Conservation (phyloP, 2,113 vertebrate species). For the Rhinopomastus cyanomelas region DNA sequence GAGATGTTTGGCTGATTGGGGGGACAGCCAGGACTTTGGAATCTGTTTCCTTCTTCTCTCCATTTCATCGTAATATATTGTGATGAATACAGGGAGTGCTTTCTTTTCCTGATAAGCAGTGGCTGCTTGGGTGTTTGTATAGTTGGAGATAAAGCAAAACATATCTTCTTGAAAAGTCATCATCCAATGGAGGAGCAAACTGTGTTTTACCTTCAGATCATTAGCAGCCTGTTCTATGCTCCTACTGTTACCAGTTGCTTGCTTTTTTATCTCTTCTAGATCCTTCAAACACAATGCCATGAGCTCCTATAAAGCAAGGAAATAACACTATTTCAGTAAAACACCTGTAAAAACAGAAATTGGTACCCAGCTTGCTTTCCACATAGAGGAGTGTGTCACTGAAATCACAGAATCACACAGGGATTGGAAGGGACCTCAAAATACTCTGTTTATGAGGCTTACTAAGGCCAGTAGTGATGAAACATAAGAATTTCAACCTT, state of each 20-base stretch:
- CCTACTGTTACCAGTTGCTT: slow-evolving; percentile 60
- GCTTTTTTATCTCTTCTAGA: slow-evolving; percentile 63
- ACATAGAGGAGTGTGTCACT: neutral
- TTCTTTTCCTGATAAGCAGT: neutral
- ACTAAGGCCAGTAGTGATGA: neutral
- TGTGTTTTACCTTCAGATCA: slow-evolving; percentile 69
- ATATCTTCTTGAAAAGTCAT: neutral
- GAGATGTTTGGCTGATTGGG: neutral
- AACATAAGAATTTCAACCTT: neutral
- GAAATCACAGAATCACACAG: too few relatives aligned
- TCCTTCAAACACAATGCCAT: slow-evolving; percentile 60
- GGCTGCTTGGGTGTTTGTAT: neutral
- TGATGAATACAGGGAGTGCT: neutral
- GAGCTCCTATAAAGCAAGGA: slow-evolving; percentile 55
- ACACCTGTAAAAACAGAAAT: neutral
- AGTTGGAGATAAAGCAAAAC: neutral
- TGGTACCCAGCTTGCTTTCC: neutral
- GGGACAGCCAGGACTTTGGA: neutral
- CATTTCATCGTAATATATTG: neutral
- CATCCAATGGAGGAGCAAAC: neutral
- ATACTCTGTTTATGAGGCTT: neutral
- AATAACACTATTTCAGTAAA: neutral
- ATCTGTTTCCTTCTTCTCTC: neutral
- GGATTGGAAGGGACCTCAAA: too few relatives aligned
- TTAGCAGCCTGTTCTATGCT: slow-evolving; percentile 53